Evolutionary conservation across 2,113 vertebrate species (phyloP), one percentile per base, ranked within the genome.

Genomic region (Archocentrus centrarchus): DNA sequence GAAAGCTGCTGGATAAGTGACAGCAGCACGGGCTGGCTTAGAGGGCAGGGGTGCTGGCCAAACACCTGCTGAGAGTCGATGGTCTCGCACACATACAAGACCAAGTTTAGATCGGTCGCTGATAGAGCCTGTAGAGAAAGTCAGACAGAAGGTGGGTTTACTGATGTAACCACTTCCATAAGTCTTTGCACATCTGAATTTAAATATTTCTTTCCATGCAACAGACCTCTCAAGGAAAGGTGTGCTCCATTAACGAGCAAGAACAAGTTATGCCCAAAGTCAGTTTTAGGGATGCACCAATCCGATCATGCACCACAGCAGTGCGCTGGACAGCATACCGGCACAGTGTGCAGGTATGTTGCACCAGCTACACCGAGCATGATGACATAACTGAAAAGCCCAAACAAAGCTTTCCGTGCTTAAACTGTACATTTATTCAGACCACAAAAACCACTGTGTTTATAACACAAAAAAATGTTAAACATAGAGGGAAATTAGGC

Each of bases 1-100:
- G 98, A 98, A 15, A 99, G 96, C 93, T 99, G 98, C 95, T 99
- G 98, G 89, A 99, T 99, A 90, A 99, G 98, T 0, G 98, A 99
- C 82, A 99, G 97, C 89, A 99, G 97, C 83, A 99, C 98, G 0
- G 98, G 98, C 94, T 99, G 98, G 90, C 97, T 97, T 41, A 99
- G 97, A 0, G 98, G 97, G 77, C 98, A 99, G 0, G 98, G 96
- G 24, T 96, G 95, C 93, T 98, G 98, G 5, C 98, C 96, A 47
- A 99, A 99, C 32, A 99, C 98, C 91, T 99, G 97, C 95, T 97
- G 97, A 14, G 97, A 96, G 89, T 99, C 98, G 76, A 99, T 97
- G 32, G 98, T 99, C 95, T 99, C 98, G 44, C 98, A 99, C 58
- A 99, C 98, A 0, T 98, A 99, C 20, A 99, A 94, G 58, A 99